Base-by-base conservation (phyloP, 2,113 vertebrate species). In the Vulpes lagopus region DNA sequence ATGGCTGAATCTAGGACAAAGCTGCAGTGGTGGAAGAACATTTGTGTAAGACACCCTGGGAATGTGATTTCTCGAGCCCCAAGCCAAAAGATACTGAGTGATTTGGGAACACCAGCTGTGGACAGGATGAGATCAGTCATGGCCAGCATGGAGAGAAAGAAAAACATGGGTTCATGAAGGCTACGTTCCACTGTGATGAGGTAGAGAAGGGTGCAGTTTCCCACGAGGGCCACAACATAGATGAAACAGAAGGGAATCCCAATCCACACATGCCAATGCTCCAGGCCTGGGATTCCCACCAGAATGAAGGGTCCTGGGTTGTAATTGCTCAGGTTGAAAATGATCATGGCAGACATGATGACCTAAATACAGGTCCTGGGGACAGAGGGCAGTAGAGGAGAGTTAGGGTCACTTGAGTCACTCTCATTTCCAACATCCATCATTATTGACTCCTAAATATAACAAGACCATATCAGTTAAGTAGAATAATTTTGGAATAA, bases 1-100 rank as follows among this genome's bases (percentile, higher is more conserved):
- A 97, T 97, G 32, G 94, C 97, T 65, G 97, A 98, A 81, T 98
- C 97, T 43, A 97, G 59, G 3, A 97, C 97, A 86, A 97, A 97
- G 35, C 89, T 97, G 9, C 43, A 96, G 55, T 97, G 97, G 74
- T 92, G 91, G 55, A 97, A 97, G 79, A 98, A 98, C 95, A 98
- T 83, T 71, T 98, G 98, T 2, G 94, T 97, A 30, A 98, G 84
- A 35, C 97, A 98, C 5, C 95, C 95, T 3, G 82, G 23, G 17
- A 98, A 97, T 10, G 95, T 97, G 73, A 98, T 95, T 67, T 96
- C 93, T 49, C 1, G 11, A 59, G 82, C 80, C 11, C 69, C 65
- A 15, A 97, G 62, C 96, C 88, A 96, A 90, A 98, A 98, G 79
- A 96, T 96, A 51, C 78, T 91, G 80, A 97, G 69, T 43, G 92